A percentile compares a stretch with the other conserved stretches of the same genome.
Conservation (phyloP, 2,888 invertebrate genomes). For the Zaprionus lineosus region DNA sequence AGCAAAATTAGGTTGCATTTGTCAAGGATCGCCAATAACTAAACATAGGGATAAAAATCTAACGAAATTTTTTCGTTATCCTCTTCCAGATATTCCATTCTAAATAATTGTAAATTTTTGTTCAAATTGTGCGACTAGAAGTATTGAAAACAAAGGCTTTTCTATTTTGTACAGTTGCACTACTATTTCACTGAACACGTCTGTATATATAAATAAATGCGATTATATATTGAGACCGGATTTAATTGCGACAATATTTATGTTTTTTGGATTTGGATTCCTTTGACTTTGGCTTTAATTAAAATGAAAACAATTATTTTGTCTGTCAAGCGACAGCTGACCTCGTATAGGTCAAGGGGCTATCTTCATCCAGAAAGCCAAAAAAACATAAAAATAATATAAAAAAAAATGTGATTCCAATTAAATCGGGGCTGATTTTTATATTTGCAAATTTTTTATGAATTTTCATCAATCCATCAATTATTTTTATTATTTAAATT, state of each 20-base stretch:
- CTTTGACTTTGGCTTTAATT: slow-evolving; percentile 26
- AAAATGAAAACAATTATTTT: slow-evolving; percentile 46
- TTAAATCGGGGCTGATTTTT: too few relatives aligned
- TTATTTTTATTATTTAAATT: background rate
- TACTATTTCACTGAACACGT: too few relatives aligned
- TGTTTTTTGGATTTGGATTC: background rate
- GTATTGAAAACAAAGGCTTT: too few relatives aligned
- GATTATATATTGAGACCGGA: slow-evolving; percentile 47
- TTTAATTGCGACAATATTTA: slow-evolving; percentile 46
- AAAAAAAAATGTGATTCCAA: background rate
- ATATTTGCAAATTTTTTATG: background rate
- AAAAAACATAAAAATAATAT: background rate
- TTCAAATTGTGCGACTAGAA: too few relatives aligned
- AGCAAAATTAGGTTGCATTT: too few relatives aligned
- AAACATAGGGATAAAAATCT: too few relatives aligned
- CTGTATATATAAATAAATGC: background rate
- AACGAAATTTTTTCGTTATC: too few relatives aligned
- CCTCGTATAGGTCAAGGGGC: slow-evolving; percentile 33
- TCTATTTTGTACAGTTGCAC: too few relatives aligned
- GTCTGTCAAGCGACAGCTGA: slow-evolving; percentile 23
- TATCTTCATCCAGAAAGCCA: slow-evolving; percentile 12
- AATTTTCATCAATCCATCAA: background rate
- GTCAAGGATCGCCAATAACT: too few relatives aligned
- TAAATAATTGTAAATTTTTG: too few relatives aligned
- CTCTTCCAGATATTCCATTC: too few relatives aligned